A percentile compares a stretch with the other conserved stretches of the same genome.
These are phyloP conservation scores for Polydrusus tereticollis DNA, from an alignment of 2,888 invertebrate genomes.

Conservation along the genomic window DNA sequence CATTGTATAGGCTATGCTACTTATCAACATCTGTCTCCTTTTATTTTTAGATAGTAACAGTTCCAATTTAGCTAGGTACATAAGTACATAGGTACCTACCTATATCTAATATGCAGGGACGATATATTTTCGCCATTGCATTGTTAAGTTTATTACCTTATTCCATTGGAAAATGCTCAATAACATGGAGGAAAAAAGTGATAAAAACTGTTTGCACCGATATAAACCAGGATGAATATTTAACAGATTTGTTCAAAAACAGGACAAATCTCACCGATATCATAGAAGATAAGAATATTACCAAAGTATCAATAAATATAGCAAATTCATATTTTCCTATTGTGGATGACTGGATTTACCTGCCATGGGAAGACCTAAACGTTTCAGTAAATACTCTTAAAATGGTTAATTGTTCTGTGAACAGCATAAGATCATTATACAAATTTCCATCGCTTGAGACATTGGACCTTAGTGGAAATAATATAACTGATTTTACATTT, in stretches of 20 bases:
- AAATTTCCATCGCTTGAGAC: constrained; percentile 6
- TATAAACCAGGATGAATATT: constrained; percentile 17
- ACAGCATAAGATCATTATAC: constrained; percentile 8
- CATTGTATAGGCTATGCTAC: too few species aligned
- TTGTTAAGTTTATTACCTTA: background rate
- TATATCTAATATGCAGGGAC: background rate
- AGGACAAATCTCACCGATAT: background rate
- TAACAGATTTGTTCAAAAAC: constrained; percentile 11
- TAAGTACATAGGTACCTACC: too few species aligned
- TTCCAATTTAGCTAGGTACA: too few species aligned
- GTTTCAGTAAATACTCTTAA: constrained; percentile 8
- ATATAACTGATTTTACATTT: constrained; percentile 31
- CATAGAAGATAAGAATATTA: background rate
- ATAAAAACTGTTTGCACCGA: constrained; percentile 10
- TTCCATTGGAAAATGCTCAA: background rate
- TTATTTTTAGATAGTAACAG: too few species aligned
- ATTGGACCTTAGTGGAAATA: constrained; percentile 27
- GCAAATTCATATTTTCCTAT: constrained; percentile 12
- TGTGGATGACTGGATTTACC: constrained; percentile 33
- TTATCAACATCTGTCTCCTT: too few species aligned
- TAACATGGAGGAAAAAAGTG: constrained; percentile 5
- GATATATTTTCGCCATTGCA: background rate
- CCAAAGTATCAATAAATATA: constrained; percentile 28
- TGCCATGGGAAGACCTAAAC: constrained; percentile 11
- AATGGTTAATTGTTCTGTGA: constrained; percentile 29